Percentiles rank a stretch among this genome's conserved stretches.
Conservation (phyloP, 2,888 invertebrate species). For the Stratiomys singularior region DNA sequence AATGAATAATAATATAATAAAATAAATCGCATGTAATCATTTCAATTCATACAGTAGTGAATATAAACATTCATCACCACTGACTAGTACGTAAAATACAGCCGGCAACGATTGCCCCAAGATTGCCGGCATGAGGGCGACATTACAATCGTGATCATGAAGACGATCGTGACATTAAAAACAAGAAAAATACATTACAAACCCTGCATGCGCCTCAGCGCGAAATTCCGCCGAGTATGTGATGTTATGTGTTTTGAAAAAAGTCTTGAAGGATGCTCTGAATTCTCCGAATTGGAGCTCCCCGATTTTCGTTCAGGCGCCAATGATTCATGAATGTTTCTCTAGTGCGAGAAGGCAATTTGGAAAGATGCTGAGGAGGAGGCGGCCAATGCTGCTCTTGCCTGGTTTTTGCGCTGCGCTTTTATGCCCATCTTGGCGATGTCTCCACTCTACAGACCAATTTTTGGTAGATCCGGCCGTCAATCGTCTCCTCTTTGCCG, state of each 20-base stretch:
- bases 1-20: no score
- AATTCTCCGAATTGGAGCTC: neutral
- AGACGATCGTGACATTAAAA: slow-evolving; percentile 12
- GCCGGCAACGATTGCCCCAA: no score
- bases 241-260: neutral
- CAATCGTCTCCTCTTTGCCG: neutral
- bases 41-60: neutral
- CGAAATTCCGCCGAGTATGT: neutral
- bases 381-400: neutral
- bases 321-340: slow-evolving; percentile 37
- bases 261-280: neutral
- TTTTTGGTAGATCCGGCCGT: slow-evolving; percentile 31
- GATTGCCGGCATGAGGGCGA: slow-evolving; percentile 23
- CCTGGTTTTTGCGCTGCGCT: neutral
- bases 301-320: slow-evolving; percentile 28
- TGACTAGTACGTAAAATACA: neutral
- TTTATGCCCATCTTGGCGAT: slow-evolving; percentile 5
- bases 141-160: slow-evolving; percentile 6
- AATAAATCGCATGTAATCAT: neutral
- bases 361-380: no score
- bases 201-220: neutral
- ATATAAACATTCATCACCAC: neutral
- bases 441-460: neutral
- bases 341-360: neutral
- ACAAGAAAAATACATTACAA: neutral